phyloP scores from a whole-genome alignment of 2,113 vertebrate species.

The Myotis davidii region DNA sequence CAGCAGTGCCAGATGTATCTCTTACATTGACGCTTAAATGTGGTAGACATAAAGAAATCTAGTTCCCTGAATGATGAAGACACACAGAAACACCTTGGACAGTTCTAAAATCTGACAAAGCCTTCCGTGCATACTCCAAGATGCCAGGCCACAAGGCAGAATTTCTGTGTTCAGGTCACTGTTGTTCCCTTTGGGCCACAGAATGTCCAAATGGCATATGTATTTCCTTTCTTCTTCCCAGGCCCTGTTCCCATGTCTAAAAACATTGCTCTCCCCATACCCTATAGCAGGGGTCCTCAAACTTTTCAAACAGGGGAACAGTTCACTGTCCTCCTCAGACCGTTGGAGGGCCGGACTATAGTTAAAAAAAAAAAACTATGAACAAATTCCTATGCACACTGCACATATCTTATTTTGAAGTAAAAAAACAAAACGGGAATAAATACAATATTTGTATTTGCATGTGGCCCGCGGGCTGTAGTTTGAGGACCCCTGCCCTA shows the following conservation, averaged over 20 bases:
- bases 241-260: neutral
- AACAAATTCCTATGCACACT: no score
- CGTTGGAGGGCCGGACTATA: no score
- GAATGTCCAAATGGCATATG: neutral
- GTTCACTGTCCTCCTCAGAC: no score
- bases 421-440: no score
- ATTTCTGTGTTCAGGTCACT: neutral
- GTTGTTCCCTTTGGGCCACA: neutral
- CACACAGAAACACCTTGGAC: neutral
- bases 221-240: neutral
- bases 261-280: neutral
- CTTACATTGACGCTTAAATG: neutral
- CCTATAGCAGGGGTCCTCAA: neutral
- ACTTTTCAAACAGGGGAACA: no score
- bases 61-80: neutral
- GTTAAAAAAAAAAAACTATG: no score
- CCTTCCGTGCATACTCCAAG: neutral
- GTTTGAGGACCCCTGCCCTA: no score
- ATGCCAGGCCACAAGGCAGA: neutral
- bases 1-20: neutral
- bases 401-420: no score
- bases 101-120: neutral
- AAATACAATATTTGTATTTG: no score
- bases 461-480: no score
- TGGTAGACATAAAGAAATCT: neutral